Percentiles rank a stretch among this genome's conserved stretches.
Conservation (phyloP, 2,888 invertebrate species). For the Drosophila borborema region DNA sequence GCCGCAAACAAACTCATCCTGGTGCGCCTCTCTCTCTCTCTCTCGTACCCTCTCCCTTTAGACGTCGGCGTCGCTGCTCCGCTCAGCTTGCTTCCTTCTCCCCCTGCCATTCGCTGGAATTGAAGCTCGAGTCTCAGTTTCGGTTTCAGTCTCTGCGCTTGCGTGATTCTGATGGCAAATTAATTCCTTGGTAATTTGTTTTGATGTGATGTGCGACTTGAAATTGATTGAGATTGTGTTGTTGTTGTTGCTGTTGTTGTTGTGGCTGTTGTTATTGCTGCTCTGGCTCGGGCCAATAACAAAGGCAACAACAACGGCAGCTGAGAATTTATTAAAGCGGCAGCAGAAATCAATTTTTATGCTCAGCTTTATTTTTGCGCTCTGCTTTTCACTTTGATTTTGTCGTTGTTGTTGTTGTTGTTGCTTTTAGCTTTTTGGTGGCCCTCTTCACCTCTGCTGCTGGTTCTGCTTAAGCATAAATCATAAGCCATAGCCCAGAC, state of each 20-base stretch:
- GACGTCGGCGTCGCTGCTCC: constrained; percentile 4
- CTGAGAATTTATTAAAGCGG: constrained; percentile 74
- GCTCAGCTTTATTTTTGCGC: constrained; percentile 56
- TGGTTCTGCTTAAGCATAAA: constrained; percentile 53
- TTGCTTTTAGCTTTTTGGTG: constrained; percentile 25
- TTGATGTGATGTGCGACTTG: constrained; percentile 81
- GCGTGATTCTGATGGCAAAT: constrained; percentile 82
- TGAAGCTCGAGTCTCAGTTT: constrained; percentile 38
- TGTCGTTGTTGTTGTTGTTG: constrained; percentile 10
- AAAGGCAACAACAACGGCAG: constrained; percentile 28
- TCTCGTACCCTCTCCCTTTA: not conserved
- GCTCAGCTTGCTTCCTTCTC: not conserved
- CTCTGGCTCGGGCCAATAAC: constrained; percentile 49
- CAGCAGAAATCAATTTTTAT: constrained; percentile 78
- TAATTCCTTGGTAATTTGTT: constrained; percentile 84
- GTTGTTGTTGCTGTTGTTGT: constrained; percentile 60
- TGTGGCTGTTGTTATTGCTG: constrained; percentile 49
- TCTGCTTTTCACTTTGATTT: constrained; percentile 41
- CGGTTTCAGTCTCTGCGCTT: constrained; percentile 69
- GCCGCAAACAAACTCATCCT: constrained; percentile 61
- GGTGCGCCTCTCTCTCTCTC: constrained; percentile 14
- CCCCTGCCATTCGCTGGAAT: constrained; percentile 25
- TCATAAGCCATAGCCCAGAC: constrained; percentile 48
- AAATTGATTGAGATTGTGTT: constrained; percentile 82
- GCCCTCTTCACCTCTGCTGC: constrained; percentile 5